Percentiles rank a stretch among this genome's conserved stretches.
Evolutionary conservation across 2,113 vertebrate genomes (phyloP).

Genomic region (Spizaetus ornatus): DNA sequence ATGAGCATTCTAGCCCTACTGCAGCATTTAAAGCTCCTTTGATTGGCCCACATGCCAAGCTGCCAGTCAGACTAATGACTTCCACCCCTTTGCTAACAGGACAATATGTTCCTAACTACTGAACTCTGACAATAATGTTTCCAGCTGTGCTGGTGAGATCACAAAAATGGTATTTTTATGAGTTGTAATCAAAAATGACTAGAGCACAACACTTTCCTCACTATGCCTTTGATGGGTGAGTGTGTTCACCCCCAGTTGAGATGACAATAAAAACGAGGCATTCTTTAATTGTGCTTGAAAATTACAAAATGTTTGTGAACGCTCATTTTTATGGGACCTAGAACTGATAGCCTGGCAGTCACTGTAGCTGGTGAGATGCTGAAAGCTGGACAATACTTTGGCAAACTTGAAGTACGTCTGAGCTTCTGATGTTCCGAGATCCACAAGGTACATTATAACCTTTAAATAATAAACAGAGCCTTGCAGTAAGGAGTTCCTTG

Average conservation of each 20-base stretch:
- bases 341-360: background rate
- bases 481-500: background rate
- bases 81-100: slow-evolving; percentile 58
- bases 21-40: background rate
- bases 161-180: slow-evolving; percentile 45
- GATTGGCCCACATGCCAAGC: slow-evolving; percentile 29
- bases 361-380: rapidly evolving
- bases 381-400: background rate
- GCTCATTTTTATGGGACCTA: background rate
- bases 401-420: background rate
- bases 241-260: background rate
- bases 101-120: slow-evolving; percentile 67
- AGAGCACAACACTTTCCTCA: background rate
- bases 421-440: background rate
- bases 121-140: background rate
- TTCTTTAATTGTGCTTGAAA: background rate
- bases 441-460: background rate
- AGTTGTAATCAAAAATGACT: background rate
- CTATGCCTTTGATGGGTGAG: background rate
- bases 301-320: background rate
- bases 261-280: background rate
- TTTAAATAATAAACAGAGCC: background rate
- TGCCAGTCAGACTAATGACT: slow-evolving; percentile 69
- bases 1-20: background rate
- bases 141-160: slow-evolving; percentile 61